phyloP scores from a whole-genome alignment of 1,140 invertebrate species.

The Gryon sp. region DNA sequence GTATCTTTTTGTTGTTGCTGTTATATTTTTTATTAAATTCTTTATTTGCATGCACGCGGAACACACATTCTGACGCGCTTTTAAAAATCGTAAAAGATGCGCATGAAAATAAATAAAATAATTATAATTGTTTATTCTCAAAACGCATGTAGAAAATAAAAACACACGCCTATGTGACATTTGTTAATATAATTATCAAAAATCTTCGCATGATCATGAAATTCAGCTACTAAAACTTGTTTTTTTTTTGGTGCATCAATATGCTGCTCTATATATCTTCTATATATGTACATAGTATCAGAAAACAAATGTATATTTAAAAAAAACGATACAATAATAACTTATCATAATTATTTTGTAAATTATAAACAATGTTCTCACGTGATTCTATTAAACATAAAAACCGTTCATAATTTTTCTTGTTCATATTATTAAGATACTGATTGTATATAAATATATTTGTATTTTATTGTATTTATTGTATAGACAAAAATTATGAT shows the following conservation, averaged over 20 bases:
- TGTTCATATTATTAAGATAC: no score
- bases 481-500: no score
- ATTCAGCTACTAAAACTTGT: constrained; percentile 13
- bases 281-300: constrained; percentile 47
- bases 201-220: no score
- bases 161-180: constrained; percentile 34
- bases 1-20: constrained; percentile 21
- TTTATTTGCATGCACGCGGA: constrained; percentile 39
- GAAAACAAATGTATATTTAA: constrained; percentile 1
- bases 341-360: no score
- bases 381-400: no score
- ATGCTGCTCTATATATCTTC: no score
- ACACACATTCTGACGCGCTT: constrained; percentile 28
- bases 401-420: no score
- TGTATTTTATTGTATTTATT: no score
- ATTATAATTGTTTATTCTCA: constrained; percentile 11
- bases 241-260: neutral
- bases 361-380: no score
- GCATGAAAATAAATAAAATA: constrained; percentile 25
- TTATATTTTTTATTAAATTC: constrained; percentile 2
- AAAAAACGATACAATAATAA: no score
- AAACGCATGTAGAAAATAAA: constrained; percentile 16
- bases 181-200: constrained; percentile 16
- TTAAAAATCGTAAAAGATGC: constrained; percentile 26
- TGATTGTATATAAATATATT: no score